phyloP scores from a whole-genome alignment of 2,113 vertebrate species.

The Anoura caudifer region DNA sequence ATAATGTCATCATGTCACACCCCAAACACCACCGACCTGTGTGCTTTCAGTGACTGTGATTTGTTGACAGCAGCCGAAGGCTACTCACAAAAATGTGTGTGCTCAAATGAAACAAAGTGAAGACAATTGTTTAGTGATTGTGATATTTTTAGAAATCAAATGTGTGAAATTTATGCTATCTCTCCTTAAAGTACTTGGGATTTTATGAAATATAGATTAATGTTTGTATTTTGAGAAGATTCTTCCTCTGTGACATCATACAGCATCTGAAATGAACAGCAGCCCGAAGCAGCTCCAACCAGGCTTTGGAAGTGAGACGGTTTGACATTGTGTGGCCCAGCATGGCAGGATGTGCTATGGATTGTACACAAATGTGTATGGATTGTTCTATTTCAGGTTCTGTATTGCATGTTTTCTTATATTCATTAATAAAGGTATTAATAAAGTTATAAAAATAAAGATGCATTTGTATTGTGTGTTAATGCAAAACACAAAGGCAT shows the following conservation, averaged over 20 bases:
- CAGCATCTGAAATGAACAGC: slow-evolving; percentile 75
- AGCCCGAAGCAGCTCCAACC: slow-evolving; percentile 68
- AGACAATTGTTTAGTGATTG: slow-evolving; percentile 77
- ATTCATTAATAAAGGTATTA: slow-evolving; percentile 82
- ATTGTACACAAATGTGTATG: slow-evolving; percentile 64
- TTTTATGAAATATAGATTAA: slow-evolving; percentile 78
- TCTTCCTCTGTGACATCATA: slow-evolving; percentile 74
- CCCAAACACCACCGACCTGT: background rate
- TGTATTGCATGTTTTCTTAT: slow-evolving; percentile 85
- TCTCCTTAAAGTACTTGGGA: slow-evolving; percentile 71
- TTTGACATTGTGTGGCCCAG: slow-evolving; percentile 48
- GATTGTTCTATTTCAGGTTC: slow-evolving; percentile 79
- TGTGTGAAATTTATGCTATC: slow-evolving; percentile 78
- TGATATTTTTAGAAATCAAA: slow-evolving; percentile 73
- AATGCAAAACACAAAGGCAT: background rate
- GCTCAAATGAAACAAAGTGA: slow-evolving; percentile 29
- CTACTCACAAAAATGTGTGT: slow-evolving; percentile 55
- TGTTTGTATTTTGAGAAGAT: slow-evolving; percentile 77
- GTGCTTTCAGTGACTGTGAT: slow-evolving; percentile 34
- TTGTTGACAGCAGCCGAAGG: slow-evolving; percentile 19
- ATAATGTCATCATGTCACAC: background rate
- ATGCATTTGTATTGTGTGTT: slow-evolving; percentile 35
- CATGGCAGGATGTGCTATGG: slow-evolving; percentile 47
- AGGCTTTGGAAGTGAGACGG: slow-evolving; percentile 53
- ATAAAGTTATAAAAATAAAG: slow-evolving; percentile 80